Conservation (phyloP, 37 sponge, comb jelly and placozoan species). For the Cliona cf. orientalis region DNA sequence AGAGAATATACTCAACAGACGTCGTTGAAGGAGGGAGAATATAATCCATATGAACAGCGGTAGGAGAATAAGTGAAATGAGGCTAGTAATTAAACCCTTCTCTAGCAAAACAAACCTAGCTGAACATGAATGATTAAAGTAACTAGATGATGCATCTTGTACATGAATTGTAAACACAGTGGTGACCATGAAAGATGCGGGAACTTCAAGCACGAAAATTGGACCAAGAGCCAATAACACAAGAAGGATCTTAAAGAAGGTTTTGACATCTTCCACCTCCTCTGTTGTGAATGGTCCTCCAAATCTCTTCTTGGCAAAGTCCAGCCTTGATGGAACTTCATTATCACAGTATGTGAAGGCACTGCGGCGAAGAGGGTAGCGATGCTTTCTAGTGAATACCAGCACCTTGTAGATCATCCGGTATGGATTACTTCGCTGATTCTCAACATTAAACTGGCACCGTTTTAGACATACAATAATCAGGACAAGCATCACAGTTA, state of each 20-base stretch:
- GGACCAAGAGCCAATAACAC: not conserved
- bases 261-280: slow-evolving; percentile 9
- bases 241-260: not conserved
- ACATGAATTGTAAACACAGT: not conserved
- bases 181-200: not conserved
- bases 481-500: no score
- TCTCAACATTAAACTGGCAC: not conserved
- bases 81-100: not conserved
- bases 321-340: not conserved
- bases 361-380: not conserved
- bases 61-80: not conserved
- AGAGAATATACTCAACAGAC: not conserved
- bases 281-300: slow-evolving; percentile 2
- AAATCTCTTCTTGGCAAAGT: slow-evolving; percentile 7
- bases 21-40: not conserved
- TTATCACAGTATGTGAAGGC: not conserved
- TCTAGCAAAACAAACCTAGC: not conserved
- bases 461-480: no score
- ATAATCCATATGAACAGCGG: not conserved
- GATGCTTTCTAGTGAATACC: not conserved
- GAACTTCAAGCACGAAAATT: not conserved
- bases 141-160: not conserved
- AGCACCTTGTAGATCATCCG: not conserved
- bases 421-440: not conserved
- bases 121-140: not conserved